These are phyloP conservation scores for Drosophila subpulchrella DNA, from an alignment of 1,140 invertebrate genomes.

Conservation along the genomic window DNA sequence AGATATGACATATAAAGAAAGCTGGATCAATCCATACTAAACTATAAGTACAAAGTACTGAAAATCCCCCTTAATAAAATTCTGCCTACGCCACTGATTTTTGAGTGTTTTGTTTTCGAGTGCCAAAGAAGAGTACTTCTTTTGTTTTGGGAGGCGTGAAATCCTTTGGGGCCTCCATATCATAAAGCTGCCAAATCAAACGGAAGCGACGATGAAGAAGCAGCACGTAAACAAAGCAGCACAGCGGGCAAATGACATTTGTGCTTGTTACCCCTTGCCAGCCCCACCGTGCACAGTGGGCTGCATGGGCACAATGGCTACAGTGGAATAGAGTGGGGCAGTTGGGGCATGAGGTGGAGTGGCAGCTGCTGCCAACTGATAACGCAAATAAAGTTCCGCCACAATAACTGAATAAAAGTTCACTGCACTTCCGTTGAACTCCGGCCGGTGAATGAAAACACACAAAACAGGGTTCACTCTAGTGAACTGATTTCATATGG, in stretches of 20 bases:
- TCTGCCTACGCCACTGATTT: slow-evolving; percentile 1
- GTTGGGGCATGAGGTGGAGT: background rate
- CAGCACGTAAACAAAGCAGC: slow-evolving; percentile 30
- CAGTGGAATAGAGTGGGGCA: too few relatives aligned
- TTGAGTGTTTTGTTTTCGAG: slow-evolving; percentile 7
- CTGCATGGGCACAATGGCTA: slow-evolving; percentile 13
- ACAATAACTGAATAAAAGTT: slow-evolving; percentile 33
- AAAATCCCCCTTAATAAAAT: background rate
- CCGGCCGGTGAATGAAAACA: background rate
- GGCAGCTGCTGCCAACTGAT: slow-evolving; percentile 47
- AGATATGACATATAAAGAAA: background rate
- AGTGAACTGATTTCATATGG: background rate
- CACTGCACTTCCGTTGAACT: slow-evolving; percentile 47
- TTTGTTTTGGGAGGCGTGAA: slow-evolving; percentile 55
- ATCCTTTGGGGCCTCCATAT: slow-evolving; percentile 61
- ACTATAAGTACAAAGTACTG: background rate
- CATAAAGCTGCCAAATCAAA: slow-evolving; percentile 76
- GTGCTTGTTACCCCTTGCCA: slow-evolving; percentile 3
- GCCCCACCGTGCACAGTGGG: slow-evolving; percentile 34
- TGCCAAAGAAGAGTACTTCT: slow-evolving; percentile 9
- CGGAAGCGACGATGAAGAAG: slow-evolving; percentile 58
- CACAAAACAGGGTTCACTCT: background rate
- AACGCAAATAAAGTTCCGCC: slow-evolving; percentile 37
- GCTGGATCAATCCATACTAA: background rate
- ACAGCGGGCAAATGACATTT: slow-evolving; percentile 51